Conservation (phyloP, 2,113 vertebrate species). For the Oncorhynchus masou region DNA sequence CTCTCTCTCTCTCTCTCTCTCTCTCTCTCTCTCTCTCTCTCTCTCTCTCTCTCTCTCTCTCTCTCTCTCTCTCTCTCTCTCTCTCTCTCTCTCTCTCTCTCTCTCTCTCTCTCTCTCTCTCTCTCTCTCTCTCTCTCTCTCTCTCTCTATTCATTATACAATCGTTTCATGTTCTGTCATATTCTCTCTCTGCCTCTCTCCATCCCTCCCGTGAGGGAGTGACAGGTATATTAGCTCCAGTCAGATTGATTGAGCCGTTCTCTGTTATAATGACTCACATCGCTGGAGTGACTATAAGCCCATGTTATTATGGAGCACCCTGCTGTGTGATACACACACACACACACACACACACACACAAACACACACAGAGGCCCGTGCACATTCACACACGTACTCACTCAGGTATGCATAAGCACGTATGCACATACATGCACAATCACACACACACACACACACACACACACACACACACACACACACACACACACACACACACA, state of each 20-base stretch:
- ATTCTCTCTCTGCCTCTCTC: background rate
- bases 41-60: no score
- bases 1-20: no score
- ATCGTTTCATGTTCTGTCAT: background rate
- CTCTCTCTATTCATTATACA: no score
- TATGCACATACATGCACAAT: background rate
- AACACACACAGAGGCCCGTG: background rate
- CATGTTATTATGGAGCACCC: slow-evolving; percentile 10
- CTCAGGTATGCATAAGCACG: background rate
- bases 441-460: background rate
- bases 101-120: no score
- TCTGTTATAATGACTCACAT: slow-evolving; percentile 22
- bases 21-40: no score
- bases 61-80: no score
- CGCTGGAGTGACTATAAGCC: slow-evolving; percentile 20
- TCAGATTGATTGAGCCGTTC: slow-evolving; percentile 28
- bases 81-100: no score
- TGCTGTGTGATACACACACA: background rate
- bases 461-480: slow-evolving; percentile 6
- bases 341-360: background rate
- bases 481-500: background rate
- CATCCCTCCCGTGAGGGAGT: slow-evolving; percentile 1
- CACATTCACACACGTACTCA: slow-evolving; percentile 6
- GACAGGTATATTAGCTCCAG: slow-evolving; percentile 22
- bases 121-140: no score